These are phyloP conservation scores for Stratiolaelaps scimitus DNA, from an alignment of 1,140 invertebrate genomes.

Conservation along the genomic window DNA sequence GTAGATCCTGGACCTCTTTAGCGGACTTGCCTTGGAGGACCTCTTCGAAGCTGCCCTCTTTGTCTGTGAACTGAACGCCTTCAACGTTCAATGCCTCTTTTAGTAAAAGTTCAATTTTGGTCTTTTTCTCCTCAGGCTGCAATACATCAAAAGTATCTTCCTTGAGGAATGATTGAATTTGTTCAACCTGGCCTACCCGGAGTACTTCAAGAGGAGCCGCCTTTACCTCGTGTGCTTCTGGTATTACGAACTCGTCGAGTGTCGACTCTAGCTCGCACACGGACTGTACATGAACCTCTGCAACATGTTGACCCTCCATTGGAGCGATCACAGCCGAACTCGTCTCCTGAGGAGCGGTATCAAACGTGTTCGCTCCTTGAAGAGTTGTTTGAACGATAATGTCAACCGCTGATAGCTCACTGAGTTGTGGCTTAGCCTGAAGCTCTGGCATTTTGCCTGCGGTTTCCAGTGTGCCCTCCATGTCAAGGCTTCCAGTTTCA, in stretches of 20 bases:
- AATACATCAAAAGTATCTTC: constrained; percentile 8
- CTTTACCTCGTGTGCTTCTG: not conserved
- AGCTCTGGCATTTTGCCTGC: constrained; percentile 8
- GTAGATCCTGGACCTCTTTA: not conserved
- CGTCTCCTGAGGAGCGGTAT: not conserved
- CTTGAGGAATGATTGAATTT: constrained; percentile 22
- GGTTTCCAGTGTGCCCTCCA: not conserved
- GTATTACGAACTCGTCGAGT: not conserved
- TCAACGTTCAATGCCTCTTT: constrained; percentile 16
- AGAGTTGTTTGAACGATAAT: not conserved
- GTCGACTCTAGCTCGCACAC: not conserved
- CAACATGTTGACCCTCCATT: constrained; percentile 1
- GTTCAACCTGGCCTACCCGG: constrained; percentile 7
- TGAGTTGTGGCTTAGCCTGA: not conserved
- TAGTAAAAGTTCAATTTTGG: constrained; percentile 8
- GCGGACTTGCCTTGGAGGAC: not conserved
- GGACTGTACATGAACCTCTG: not conserved
- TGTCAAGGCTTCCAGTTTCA: not conserved
- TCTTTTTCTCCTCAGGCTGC: not conserved
- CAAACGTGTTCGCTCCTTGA: not conserved
- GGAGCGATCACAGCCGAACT: not conserved
- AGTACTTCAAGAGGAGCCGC: not conserved
- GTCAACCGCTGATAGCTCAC: not conserved
- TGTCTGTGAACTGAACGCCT: constrained; percentile 3
- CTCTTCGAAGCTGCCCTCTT: not conserved